Evolutionary conservation across 2,797 vertebrate species (phyloP).

Genomic region (Diceros bicornis): DNA sequence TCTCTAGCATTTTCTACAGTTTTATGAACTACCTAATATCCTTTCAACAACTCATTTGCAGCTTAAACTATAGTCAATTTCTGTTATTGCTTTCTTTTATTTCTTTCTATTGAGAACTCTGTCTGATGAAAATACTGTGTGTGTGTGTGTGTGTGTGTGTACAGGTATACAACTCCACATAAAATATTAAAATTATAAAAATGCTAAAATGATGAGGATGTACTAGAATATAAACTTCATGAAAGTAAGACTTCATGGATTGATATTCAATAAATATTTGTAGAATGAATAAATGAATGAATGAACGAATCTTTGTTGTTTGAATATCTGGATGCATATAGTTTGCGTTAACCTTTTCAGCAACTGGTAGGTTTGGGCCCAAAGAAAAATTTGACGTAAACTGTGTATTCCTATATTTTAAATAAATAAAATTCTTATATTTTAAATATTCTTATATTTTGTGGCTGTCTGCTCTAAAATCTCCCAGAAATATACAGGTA

Average conservation of each 20-base stretch:
- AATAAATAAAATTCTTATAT: neutral
- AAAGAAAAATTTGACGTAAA: neutral
- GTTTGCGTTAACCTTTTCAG: neutral
- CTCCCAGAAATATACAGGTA: neutral
- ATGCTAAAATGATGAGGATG: neutral
- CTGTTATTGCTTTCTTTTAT: neutral
- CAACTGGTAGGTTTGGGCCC: neutral
- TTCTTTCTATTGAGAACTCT: neutral
- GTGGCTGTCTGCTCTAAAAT: neutral
- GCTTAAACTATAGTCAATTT: neutral
- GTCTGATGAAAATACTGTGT: neutral
- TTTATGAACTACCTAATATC: neutral
- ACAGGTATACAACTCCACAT: neutral
- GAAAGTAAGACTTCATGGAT: neutral
- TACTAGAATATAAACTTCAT: neutral
- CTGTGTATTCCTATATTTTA: neutral
- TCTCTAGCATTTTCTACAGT: neutral
- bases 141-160: no score
- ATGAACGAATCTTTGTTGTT: neutral
- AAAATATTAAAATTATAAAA: slow-evolving; percentile 15
- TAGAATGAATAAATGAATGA: neutral
- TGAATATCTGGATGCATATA: neutral
- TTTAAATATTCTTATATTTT: neutral
- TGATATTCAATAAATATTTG: neutral
- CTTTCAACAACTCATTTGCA: neutral